phyloP scores from a whole-genome alignment of 2,113 vertebrate genomes.

The Crotalus tigris region DNA sequence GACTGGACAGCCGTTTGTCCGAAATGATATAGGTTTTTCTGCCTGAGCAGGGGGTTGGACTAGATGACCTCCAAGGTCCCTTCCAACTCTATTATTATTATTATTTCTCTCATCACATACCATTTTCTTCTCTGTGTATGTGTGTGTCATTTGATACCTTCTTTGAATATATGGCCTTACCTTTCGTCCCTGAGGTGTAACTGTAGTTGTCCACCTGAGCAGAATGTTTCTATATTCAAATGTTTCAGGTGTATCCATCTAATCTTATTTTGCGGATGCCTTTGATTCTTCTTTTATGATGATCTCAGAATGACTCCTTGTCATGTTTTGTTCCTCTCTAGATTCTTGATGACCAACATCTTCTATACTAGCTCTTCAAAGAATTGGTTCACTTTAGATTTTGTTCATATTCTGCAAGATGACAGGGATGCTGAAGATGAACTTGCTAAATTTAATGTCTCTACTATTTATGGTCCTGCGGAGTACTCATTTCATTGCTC shows the following conservation, averaged over 20 bases:
- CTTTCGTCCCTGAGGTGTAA: background rate
- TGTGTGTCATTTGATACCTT: background rate
- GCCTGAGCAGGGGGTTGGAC: no score
- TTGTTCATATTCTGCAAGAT: slow-evolving; percentile 67
- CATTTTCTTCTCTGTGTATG: background rate
- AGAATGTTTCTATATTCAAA: background rate
- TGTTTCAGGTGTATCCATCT: background rate
- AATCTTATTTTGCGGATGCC: background rate
- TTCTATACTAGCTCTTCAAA: slow-evolving; percentile 64
- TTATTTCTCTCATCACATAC: background rate
- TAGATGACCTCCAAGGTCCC: no score
- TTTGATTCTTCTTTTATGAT: background rate
- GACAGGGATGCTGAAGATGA: slow-evolving; percentile 22
- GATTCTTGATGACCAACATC: slow-evolving; percentile 73
- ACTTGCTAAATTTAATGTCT: slow-evolving; percentile 65
- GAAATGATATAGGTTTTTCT: no score
- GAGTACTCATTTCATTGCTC: slow-evolving; percentile 81
- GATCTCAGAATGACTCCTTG: slow-evolving; percentile 19
- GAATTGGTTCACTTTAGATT: slow-evolving; percentile 73
- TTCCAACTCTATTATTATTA: no score
- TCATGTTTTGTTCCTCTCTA: slow-evolving; percentile 55
- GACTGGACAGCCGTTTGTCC: no score
- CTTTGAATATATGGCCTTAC: background rate
- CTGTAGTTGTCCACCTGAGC: background rate
- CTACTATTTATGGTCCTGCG: slow-evolving; percentile 71